A percentile compares a stretch with the other conserved stretches of the same genome.
These are phyloP conservation scores for Azemiops feae DNA, from an alignment of 2,113 vertebrate species.

Conservation along the genomic window DNA sequence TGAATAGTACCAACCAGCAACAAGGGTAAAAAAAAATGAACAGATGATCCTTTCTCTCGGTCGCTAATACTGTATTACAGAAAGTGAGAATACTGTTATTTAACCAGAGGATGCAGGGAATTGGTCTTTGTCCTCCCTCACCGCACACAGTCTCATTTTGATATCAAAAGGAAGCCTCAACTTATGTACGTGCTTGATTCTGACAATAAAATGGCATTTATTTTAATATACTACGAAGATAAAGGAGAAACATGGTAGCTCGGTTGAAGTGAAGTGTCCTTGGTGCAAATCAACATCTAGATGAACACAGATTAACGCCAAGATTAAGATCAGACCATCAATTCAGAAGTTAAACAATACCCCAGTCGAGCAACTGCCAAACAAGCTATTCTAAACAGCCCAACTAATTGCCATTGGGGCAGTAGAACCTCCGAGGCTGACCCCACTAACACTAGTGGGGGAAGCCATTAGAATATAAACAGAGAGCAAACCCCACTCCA, in stretches of 20 bases:
- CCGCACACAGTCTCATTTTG: background rate
- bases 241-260: background rate
- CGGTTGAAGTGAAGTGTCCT: background rate
- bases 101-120: background rate
- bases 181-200: background rate
- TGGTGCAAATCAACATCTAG: background rate
- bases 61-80: background rate
- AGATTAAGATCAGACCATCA: background rate
- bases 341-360: background rate
- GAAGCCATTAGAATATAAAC: background rate
- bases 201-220: background rate
- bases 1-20: constrained; percentile 15
- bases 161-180: background rate
- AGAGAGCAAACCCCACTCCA: background rate
- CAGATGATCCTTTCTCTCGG: constrained; percentile 2
- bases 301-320: background rate
- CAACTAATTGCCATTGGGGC: background rate
- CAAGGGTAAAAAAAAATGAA: background rate
- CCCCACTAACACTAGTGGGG: background rate
- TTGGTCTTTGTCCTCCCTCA: background rate
- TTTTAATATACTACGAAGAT: background rate
- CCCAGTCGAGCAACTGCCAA: background rate
- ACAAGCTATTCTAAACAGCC: background rate
- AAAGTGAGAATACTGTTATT: background rate
- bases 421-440: background rate